Base-by-base conservation (phyloP, 2,113 vertebrate genomes). In the Bufo gargarizans region DNA sequence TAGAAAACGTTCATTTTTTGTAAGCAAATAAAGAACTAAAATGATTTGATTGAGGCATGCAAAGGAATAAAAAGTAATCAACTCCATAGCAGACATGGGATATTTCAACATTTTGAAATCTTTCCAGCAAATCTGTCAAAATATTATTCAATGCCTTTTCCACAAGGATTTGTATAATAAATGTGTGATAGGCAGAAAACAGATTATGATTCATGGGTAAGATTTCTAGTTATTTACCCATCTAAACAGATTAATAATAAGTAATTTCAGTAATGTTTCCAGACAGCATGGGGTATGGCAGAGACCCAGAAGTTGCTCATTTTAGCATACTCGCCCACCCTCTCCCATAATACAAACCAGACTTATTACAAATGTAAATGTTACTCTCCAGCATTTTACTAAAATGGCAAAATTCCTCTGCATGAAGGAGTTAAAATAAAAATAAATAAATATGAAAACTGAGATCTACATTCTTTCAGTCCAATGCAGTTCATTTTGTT, bases 131-230 rank as follows among this genome's bases (percentile, higher is more conserved):
- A 89, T 69, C 81, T 78, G 59, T 84, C 87, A 84, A 84, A 89
- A 77, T 78, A 77, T 89, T 89, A 84, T 84, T 77, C 87, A 78
- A 84, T 89, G 71, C 84, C 82, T 89, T 84, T 84, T 77, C 87
- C 87, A 84, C 53, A 55, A 71, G 82, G 87, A 89, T 22, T 43
- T 89, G 47, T 77, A 49, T 84, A 89, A 89, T 84, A 89, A 53
- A 63, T 77, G 71, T 47, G 72, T 65, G 82, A 89, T 84, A 77
- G 58, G 59, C 59, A 84, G 4, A 88, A 82, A 76, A 71, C 78
- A 53, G 86, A 88, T 78, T 84, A 77, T 78, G 74, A 84, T 84
- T 78, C 81, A 83, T 84, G 43, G 82, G 72, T 67, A 78, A 83
- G 71, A 84, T 89, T 89, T 84, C 87, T 50, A 84, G 61, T 84